These are phyloP conservation scores for Tinea semifulvella DNA, from an alignment of 2,888 invertebrate genomes.

Conservation along the genomic window DNA sequence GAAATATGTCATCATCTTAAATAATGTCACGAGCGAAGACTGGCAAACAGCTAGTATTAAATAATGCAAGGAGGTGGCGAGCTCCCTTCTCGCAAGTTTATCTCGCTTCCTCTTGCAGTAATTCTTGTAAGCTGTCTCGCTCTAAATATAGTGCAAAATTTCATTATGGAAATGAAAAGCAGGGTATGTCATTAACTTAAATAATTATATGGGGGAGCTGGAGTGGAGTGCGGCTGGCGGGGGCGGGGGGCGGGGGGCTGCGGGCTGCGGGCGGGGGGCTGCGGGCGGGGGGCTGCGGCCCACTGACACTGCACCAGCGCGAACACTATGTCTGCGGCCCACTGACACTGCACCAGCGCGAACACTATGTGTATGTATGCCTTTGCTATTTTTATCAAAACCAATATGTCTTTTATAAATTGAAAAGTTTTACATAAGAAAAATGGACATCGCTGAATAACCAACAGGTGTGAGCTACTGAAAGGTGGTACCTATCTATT, in stretches of 20 bases:
- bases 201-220: constrained; percentile 50
- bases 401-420: too few relatives aligned
- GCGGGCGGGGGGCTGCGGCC: constrained; percentile 16
- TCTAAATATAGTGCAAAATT: constrained; percentile 37
- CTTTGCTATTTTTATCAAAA: too few relatives aligned
- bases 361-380: too few relatives aligned
- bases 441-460: too few relatives aligned
- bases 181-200: constrained; percentile 62
- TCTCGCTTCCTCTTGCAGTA: constrained; percentile 20
- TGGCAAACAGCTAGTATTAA: too few relatives aligned
- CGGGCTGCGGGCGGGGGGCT: constrained; percentile 19
- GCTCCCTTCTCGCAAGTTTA: constrained; percentile 32
- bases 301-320: too few relatives aligned
- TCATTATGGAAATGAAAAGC: constrained; percentile 50
- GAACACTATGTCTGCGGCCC: constrained; percentile 40
- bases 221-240: constrained; percentile 1
- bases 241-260: constrained; percentile 16
- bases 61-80: too few relatives aligned
- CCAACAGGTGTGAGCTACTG: too few relatives aligned
- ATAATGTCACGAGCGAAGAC: too few relatives aligned
- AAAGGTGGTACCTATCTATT: too few relatives aligned
- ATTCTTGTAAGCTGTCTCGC: constrained; percentile 25
- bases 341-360: constrained; percentile 45
- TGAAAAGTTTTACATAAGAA: too few relatives aligned
- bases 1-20: too few relatives aligned